Evolutionary conservation across 2,797 vertebrate species (phyloP).

Genomic region (Leptatherina wallacei): DNA sequence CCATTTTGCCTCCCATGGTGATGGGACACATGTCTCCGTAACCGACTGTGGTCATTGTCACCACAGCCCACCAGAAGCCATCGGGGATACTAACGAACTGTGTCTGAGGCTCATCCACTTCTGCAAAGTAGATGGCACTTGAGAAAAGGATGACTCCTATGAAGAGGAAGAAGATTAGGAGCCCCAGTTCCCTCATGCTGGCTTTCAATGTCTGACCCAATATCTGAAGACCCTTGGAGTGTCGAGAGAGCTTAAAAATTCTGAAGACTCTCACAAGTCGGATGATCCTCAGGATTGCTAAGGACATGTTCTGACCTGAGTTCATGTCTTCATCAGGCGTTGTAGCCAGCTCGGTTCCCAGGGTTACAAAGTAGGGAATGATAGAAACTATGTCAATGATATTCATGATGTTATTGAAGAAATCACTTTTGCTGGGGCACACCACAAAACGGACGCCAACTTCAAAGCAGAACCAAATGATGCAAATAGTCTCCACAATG

Average conservation of each 20-base stretch:
- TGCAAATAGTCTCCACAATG: constrained; percentile 94
- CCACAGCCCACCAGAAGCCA: constrained; percentile 99
- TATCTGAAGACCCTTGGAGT: constrained; percentile 95
- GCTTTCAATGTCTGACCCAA: constrained; percentile 93
- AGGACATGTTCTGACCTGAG: constrained; percentile 93
- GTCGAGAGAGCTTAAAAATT: constrained; percentile 96
- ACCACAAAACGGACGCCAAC: constrained; percentile 90
- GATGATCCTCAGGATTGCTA: constrained; percentile 94
- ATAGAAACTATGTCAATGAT: constrained; percentile 97
- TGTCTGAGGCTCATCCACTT: constrained; percentile 96
- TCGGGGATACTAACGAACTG: constrained; percentile 98
- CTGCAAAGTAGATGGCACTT: constrained; percentile 97
- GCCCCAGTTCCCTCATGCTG: constrained; percentile 91
- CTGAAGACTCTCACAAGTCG: constrained; percentile 94
- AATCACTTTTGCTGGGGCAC: constrained; percentile 95
- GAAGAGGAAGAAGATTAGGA: constrained; percentile 98
- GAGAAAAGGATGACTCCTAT: constrained; percentile 98
- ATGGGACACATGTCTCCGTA: constrained; percentile 98
- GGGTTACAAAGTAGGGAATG: constrained; percentile 96
- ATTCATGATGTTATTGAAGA: constrained; percentile 99
- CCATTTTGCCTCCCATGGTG: constrained; percentile 95
- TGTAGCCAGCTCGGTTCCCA: constrained; percentile 92
- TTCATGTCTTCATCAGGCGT: constrained; percentile 85
- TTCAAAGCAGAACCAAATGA: constrained; percentile 98
- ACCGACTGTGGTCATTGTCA: constrained; percentile 98